Evolutionary conservation across 2,797 vertebrate genomes (phyloP).

Genomic region (Moxostoma hubbsi): DNA sequence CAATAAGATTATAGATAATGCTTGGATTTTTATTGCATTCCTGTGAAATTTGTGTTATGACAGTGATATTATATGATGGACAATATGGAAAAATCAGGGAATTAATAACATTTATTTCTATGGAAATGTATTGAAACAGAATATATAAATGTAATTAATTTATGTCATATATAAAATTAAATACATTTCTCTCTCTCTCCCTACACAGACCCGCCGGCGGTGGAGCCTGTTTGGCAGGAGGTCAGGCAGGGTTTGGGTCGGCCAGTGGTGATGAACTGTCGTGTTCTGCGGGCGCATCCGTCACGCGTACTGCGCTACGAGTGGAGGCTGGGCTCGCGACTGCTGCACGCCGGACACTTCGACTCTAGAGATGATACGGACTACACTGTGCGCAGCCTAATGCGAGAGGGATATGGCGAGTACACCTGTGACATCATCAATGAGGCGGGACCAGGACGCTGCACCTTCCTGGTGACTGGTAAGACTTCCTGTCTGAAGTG

Average conservation of each 20-base stretch:
- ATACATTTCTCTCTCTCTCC: not conserved
- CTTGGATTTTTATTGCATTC: too few relatives aligned
- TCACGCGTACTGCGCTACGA: slow-evolving; percentile 92
- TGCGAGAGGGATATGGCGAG: slow-evolving; percentile 89
- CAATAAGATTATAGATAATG: too few relatives aligned
- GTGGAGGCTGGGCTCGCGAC: slow-evolving; percentile 89
- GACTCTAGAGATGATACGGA: slow-evolving; percentile 90
- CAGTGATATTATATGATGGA: too few relatives aligned
- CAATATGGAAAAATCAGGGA: too few relatives aligned
- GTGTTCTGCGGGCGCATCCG: slow-evolving; percentile 90
- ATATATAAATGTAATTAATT: too few relatives aligned
- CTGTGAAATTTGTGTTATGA: too few relatives aligned
- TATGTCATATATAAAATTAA: not conserved
- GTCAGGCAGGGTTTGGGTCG: slow-evolving; percentile 90
- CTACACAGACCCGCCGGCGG: slow-evolving; percentile 87
- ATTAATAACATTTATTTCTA: too few relatives aligned
- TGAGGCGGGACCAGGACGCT: slow-evolving; percentile 91
- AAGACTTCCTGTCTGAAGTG: slow-evolving; percentile 29
- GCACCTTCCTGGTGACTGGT: slow-evolving; percentile 96
- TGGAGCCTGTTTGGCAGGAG: slow-evolving; percentile 90
- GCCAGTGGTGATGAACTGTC: slow-evolving; percentile 89
- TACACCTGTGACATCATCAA: slow-evolving; percentile 98
- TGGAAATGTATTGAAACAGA: too few relatives aligned
- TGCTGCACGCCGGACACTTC: slow-evolving; percentile 88
- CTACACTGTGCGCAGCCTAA: slow-evolving; percentile 86